These are phyloP conservation scores for Cheirogaleus medius DNA, from an alignment of 2,113 vertebrate genomes.

Conservation along the genomic window DNA sequence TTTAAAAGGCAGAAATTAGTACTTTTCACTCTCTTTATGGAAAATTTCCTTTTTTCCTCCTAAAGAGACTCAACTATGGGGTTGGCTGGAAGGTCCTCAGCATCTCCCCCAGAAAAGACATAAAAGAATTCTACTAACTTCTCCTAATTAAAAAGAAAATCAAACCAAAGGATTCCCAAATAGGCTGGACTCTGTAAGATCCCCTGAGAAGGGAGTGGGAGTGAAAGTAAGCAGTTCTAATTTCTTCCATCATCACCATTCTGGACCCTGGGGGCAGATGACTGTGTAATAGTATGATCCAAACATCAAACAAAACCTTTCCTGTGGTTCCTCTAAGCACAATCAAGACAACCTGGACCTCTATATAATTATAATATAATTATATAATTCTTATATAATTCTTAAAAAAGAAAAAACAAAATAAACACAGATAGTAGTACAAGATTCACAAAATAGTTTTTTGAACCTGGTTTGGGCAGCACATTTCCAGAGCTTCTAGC, in stretches of 20 bases:
- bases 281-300: neutral
- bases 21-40: slow-evolving; percentile 33
- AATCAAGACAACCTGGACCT: neutral
- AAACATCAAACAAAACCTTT: slow-evolving; percentile 25
- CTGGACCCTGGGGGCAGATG: slow-evolving; percentile 1
- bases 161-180: neutral
- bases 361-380: slow-evolving; percentile 10
- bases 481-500: neutral
- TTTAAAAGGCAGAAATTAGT: neutral
- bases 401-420: slow-evolving; percentile 43
- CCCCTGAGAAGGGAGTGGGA: neutral
- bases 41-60: neutral
- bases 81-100: neutral
- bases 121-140: slow-evolving; percentile 39
- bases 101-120: neutral
- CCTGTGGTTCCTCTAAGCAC: slow-evolving; percentile 15
- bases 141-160: slow-evolving; percentile 38
- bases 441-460: neutral
- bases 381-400: slow-evolving; percentile 20
- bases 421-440: slow-evolving; percentile 13
- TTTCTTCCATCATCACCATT: slow-evolving; percentile 34
- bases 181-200: neutral
- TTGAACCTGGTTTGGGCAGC: neutral
- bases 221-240: neutral
- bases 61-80: neutral